These are phyloP conservation scores for Ecliptopera silaceata DNA, from an alignment of 2,888 invertebrate species.

Conservation along the genomic window DNA sequence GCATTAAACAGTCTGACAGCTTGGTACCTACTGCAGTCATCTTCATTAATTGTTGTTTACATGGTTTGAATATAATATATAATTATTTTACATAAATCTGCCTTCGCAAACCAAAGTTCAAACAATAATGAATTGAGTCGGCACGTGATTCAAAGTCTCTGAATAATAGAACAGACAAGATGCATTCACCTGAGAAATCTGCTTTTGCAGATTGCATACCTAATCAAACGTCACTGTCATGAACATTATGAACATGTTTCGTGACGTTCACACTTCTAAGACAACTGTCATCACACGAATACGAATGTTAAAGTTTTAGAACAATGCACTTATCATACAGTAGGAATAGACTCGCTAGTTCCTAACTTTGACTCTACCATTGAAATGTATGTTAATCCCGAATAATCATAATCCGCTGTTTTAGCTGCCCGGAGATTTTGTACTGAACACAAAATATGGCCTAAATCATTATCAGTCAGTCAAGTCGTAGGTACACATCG, in stretches of 20 bases:
- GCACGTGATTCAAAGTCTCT: slow-evolving; percentile 9
- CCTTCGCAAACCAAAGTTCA: not conserved
- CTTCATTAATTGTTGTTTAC: too few species aligned
- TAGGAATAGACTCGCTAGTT: not conserved
- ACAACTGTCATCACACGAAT: slow-evolving; percentile 31
- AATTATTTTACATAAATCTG: not conserved
- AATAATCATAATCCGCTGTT: not conserved
- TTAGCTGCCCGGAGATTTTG: too few species aligned
- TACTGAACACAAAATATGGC: not conserved
- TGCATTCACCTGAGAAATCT: slow-evolving; percentile 19
- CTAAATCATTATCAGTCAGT: too few species aligned
- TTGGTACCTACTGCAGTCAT: too few species aligned
- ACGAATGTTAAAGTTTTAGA: slow-evolving; percentile 6
- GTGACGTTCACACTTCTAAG: slow-evolving; percentile 20
- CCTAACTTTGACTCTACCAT: not conserved
- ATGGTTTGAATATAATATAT: not conserved
- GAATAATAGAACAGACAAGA: slow-evolving; percentile 8
- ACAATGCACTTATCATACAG: slow-evolving; percentile 5
- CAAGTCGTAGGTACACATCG: too few species aligned
- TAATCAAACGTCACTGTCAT: slow-evolving; percentile 29
- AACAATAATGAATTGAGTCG: slow-evolving; percentile 14
- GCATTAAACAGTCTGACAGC: too few species aligned
- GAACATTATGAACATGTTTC: slow-evolving; percentile 23
- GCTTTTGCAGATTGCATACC: slow-evolving; percentile 31
- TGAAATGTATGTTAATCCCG: not conserved